Evolutionary conservation across 1,140 invertebrate species (phyloP), one percentile per base, ranked within the genome.

Genomic region (Drosophila truncata): DNA sequence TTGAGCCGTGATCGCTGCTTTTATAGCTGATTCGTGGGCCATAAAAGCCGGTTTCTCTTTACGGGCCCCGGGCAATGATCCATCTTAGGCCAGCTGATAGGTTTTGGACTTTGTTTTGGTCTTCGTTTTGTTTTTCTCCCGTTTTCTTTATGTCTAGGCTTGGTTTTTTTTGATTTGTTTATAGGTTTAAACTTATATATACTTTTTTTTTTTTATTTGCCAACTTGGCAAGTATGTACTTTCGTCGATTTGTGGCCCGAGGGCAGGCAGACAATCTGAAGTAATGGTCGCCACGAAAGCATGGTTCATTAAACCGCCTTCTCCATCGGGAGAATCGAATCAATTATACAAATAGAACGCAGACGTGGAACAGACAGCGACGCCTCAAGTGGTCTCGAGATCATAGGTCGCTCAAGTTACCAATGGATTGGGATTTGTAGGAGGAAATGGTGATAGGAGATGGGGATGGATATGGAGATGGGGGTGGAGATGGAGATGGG

Each of bases 221-320:
- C 60, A 67, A 44, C 27, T 64, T 37, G 57, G 59, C 50, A 58
- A 86, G 82, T 77, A 61, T 78, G 82, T 77, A 82, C 83, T 86
- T 86, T 86, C 83, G 82, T 86, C 70, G 64, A 73, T 69, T 64
- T 72, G 27, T 70, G 44, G 76, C 76, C 76, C 10, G 57, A 25
- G 83, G 82, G 60, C 44, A 47, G 13, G 52, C 55, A 54, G 73
- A 78, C 73, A 49, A 61, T 58, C 50, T 23, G 31, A 50, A 66
- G 72, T 66, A 57, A 66, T 57, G 62, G 46, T 42, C 35, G 29
- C 57, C 73, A 62, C 70, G 63, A 84, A 82, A 79, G 78, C 73
- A 54, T 84, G 71, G 81, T 79, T 80, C 80, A 88, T 86, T 82
- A 79, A 73, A 80, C 75, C 57, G 31, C 62, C 72, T 75, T 65